Evolutionary conservation across 2,113 vertebrate genomes (phyloP).

Genomic region (Phoxinus phoxinus): DNA sequence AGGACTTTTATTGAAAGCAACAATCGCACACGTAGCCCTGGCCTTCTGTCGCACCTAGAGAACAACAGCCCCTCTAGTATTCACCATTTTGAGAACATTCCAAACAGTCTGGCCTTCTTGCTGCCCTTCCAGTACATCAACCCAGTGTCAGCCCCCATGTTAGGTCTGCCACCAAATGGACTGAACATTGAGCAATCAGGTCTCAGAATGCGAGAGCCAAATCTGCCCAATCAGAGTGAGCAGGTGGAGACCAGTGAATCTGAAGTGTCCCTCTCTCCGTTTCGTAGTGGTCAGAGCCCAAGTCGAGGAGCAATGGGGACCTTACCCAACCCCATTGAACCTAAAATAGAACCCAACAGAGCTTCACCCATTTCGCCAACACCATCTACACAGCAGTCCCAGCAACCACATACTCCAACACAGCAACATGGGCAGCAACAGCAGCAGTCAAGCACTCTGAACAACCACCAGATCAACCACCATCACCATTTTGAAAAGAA

Average conservation of each 20-base stretch:
- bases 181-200: constrained; percentile 90
- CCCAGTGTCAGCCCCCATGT: constrained; percentile 93
- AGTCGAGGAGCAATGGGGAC: constrained; percentile 86
- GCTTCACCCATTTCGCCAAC: constrained; percentile 83
- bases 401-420: constrained; percentile 72
- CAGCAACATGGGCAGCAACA: constrained; percentile 74
- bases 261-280: constrained; percentile 93
- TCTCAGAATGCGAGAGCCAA: constrained; percentile 89
- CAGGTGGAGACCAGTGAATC: constrained; percentile 96
- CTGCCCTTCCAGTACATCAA: constrained; percentile 99
- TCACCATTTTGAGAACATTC: constrained; percentile 99
- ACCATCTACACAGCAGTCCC: constrained; percentile 72
- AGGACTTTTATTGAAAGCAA: constrained; percentile 99
- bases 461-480: constrained; percentile 79
- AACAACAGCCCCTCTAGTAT: constrained; percentile 98
- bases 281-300: constrained; percentile 87
- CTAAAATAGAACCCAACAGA: constrained; percentile 91
- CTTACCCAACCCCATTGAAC: constrained; percentile 91
- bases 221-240: constrained; percentile 89
- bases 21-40: constrained; percentile 96
- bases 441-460: constrained; percentile 82
- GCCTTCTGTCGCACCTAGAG: constrained; percentile 93
- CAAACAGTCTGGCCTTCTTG: constrained; percentile 96
- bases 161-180: constrained; percentile 95
- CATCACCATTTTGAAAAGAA: constrained; percentile 86